Evolutionary conservation across 2,888 invertebrate genomes (phyloP), one percentile per base, ranked within the genome.

Genomic region (Diaperis boleti): DNA sequence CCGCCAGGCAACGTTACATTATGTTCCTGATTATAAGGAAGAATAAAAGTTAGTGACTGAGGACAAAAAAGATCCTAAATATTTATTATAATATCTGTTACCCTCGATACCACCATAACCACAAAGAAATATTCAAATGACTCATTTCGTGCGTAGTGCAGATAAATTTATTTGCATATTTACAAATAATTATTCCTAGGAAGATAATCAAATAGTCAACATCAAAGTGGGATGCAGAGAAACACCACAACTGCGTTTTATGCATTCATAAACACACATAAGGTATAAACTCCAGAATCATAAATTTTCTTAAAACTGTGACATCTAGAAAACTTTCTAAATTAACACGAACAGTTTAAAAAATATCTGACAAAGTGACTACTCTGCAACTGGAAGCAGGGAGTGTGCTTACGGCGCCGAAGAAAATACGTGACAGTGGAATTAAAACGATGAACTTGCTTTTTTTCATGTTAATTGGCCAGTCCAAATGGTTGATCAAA

Each of bases 161-260:
- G 56, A 44, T 44, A 56, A 18, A 31, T 47, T 47, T 39, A 56
- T 56, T 56, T 56, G 13, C 59, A 59, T 49, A 59, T 59, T 49
- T 35, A 49, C 59, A 33, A 39, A 18, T 59, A 59, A 59, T 59
- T 56, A 56, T 45, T 45, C 15, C 13, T 18, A 47, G 2, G 41
- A 54, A 55, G 41, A 55, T 42, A 10, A n/a, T 52, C 54, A 44
- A 44, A 44, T 18, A 54, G 26, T 17, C 11, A 29, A 33, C 39
- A 39, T 54, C 39, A 54, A 39, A 54, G 39, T 42, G 18, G 29
- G 54, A 10, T 18, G 49, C 14, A 13, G 1, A 33, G 33, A 13
- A 49, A 11, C 33, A 10, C 3, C 2, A 13, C 10, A n/a, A 10
- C 8, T 7, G 11, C 35, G 11, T 8, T 8, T 39, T 26, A 22